phyloP scores from a whole-genome alignment of 2,113 vertebrate genomes.

The Myodes glareolus region DNA sequence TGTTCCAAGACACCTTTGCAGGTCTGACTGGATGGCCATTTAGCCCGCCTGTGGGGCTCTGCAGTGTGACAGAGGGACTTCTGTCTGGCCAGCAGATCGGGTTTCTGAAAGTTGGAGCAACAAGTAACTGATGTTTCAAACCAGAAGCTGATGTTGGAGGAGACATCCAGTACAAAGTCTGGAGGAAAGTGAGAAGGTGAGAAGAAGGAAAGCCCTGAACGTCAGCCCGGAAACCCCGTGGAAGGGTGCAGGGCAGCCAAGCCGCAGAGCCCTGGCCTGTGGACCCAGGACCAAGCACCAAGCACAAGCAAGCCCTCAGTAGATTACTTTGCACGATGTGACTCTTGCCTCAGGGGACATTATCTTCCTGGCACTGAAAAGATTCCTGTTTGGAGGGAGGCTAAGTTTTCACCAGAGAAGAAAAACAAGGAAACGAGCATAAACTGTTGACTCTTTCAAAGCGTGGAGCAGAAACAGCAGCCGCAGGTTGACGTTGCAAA shows the following conservation, averaged over 20 bases:
- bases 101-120: constrained; percentile 35
- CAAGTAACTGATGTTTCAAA: not conserved
- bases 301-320: not conserved
- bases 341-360: not conserved
- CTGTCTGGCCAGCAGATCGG: not conserved
- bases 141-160: not conserved
- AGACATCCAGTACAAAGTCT: not conserved
- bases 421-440: constrained; percentile 52
- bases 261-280: not conserved
- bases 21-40: not conserved
- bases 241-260: not conserved
- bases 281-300: not conserved
- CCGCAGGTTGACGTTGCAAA: constrained; percentile 72
- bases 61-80: not conserved
- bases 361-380: constrained; percentile 12
- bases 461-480: constrained; percentile 74
- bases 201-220: not conserved
- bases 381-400: constrained; percentile 48
- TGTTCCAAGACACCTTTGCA: not conserved
- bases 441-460: constrained; percentile 75
- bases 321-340: constrained; percentile 8
- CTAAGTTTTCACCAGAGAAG: constrained; percentile 59
- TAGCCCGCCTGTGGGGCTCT: not conserved
- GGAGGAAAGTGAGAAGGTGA: not conserved
- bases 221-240: not conserved